Conservation (phyloP, 2,113 vertebrate species). For the Machaerirhynchus nigripectus region DNA sequence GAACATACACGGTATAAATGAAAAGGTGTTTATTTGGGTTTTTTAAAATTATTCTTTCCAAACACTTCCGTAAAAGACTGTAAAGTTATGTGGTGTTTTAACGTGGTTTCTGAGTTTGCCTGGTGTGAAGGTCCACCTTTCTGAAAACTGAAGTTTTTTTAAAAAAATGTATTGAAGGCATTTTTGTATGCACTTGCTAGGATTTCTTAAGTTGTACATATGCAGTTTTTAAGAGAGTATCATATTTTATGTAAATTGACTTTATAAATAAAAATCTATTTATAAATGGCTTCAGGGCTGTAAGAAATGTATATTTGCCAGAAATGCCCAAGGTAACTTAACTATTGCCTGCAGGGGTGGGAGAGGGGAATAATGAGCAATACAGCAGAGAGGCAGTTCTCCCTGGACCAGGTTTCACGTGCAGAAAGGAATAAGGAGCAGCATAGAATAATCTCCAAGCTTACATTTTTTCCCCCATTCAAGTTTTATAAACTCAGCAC, state of each 20-base stretch:
- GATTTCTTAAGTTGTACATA: constrained; percentile 82
- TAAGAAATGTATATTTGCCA: neutral
- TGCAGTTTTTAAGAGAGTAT: constrained; percentile 81
- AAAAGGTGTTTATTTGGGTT: neutral
- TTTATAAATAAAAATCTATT: constrained; percentile 95
- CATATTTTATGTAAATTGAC: constrained; percentile 91
- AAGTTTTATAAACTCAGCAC: neutral
- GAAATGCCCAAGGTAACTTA: neutral
- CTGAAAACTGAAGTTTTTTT: constrained; percentile 64
- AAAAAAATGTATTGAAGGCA: constrained; percentile 72
- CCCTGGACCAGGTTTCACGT: neutral
- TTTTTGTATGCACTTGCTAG: constrained; percentile 83
- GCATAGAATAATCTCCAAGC: neutral
- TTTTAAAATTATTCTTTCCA: neutral
- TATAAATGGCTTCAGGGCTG: constrained; percentile 71
- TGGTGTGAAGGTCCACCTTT: constrained; percentile 67
- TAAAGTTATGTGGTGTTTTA: constrained; percentile 18
- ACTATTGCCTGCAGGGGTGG: neutral
- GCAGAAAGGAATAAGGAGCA: neutral
- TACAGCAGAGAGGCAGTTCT: neutral
- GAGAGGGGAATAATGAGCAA: neutral
- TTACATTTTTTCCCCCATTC: fast-evolving
- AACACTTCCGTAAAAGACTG: constrained; percentile 73
- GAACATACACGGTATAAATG: neutral
- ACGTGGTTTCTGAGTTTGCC: constrained; percentile 13